Conservation (phyloP, 2,888 invertebrate genomes). For the Disparrhopalites patrizii region DNA sequence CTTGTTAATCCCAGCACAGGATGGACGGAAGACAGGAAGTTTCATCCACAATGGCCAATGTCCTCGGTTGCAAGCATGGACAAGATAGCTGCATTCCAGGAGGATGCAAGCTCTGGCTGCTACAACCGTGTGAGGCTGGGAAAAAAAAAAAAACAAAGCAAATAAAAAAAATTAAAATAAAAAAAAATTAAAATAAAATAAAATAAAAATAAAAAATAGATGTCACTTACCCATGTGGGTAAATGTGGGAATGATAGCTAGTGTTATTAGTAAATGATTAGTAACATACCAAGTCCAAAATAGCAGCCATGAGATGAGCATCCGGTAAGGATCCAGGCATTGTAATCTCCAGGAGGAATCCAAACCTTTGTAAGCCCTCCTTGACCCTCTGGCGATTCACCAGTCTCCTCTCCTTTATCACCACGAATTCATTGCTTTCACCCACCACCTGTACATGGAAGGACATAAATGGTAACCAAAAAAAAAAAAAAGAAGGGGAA, state of each 20-base stretch:
- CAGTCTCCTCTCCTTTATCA: conserved; percentile 79
- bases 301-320: conserved; percentile 87
- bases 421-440: conserved; percentile 65
- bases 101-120: conserved; percentile 86
- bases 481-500: neutral
- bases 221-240: no score
- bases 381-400: conserved; percentile 73
- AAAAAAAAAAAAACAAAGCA: conserved; percentile 46
- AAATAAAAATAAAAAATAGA: no score
- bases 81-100: conserved; percentile 92
- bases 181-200: no score
- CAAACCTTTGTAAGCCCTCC: conserved; percentile 84
- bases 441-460: conserved; percentile 38
- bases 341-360: conserved; percentile 89
- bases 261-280: no score
- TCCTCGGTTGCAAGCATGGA: conserved; percentile 95
- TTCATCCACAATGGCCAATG: conserved; percentile 99
- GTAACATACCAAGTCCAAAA: conserved; percentile 90
- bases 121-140: conserved; percentile 86
- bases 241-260: no score
- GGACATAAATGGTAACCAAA: neutral
- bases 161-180: no score
- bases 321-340: conserved; percentile 96
- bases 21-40: conserved; percentile 69
- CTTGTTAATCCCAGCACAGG: conserved; percentile 56